Base-by-base conservation (phyloP, 2,113 vertebrate species). In the Dendropsophus ebraccatus region DNA sequence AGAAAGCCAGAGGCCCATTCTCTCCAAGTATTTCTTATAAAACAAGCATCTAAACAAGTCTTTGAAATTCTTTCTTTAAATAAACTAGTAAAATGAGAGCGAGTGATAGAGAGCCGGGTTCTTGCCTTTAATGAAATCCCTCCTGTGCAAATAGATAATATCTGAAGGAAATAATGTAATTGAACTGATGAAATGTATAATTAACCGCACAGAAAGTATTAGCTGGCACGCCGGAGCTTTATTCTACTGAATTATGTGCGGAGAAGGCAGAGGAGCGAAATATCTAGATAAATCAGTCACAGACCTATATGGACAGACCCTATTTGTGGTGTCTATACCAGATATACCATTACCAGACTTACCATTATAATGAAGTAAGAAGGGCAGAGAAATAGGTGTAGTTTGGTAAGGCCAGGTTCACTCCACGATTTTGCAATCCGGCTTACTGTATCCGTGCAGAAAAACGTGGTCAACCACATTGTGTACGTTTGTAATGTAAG, bases 91-190 rank as follows among this genome's bases (percentile, higher is more conserved):
- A 41, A 70, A 70, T 70, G 35, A 70, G 35, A 70, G 17, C 32
- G 32, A 37, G 67, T 70, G 67, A 70, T 70, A 37, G 19, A 70
- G 19, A 10, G 41, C 67, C 21, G 41, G 35, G 19, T 70, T 70
- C 67, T 2, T 41, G 32, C 17, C 19, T 37, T 70, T 70, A 70
- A 70, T 70, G 35, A 70, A 70, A 70, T 70, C 67, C 35, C 30
- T 37, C 67, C 67, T 41, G 67, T 23, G 32, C 67, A 70, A 41
- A 70, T 23, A 70, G 67, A 70, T 41, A 70, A 70, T 70, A 70
- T 70, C 67, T 70, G 67, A 23, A 70, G 67, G 67, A 70, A 41
- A 70, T 70, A 70, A 21, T 41, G 32, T 70, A 70, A 70, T 70
- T 41, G 67, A 70, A 70, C 19, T 70, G 67, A 41, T 70, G 35